Evolutionary conservation across 2,888 invertebrate species (phyloP), one percentile per base, ranked within the genome.

Genomic region (Cynaeus angustus): DNA sequence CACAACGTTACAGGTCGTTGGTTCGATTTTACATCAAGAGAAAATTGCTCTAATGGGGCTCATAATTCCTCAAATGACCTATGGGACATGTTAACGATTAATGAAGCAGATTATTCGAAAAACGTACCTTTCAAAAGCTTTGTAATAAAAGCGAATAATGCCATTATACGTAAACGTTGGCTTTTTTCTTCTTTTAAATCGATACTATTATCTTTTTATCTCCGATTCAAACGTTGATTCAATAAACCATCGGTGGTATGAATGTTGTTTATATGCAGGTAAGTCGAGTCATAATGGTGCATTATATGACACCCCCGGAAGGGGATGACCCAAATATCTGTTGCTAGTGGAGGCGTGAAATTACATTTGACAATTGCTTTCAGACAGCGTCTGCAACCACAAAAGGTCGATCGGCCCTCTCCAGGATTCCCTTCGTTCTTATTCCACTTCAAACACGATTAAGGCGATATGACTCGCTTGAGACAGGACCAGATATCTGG

Each of bases 41-140:
- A 79, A 81, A 83, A 83, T 83, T 82, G 83, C 79, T 79, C 83
- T 83, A 83, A 83, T 83, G 83, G 83, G 82, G 77, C 81, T 80
- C 80, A 82, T 83, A 82, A 83, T 83, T 82, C 73, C 77, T 70
- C 76, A 77, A 82, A 82, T 81, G 82, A 82, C 82, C 81, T 78
- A 79, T 77, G 78, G 77, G 77, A 76, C 75, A 76, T 75, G 72
- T 72, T 70, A 66, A 61, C 78, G 74, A 78, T 77, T 76, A 78
- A 78, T 71, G 75, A 66, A 48, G 64, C 66, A 61, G 48, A 67
- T 64, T 72, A 65, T 56, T 72, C 61, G 66, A 55, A 55, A 61
- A 61, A 37, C 67, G 52, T 52, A 50, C 33, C 52, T 52, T 52
- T 43, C 41, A 58, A 52, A 66, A 43, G 10, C 55, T 12, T 53